These are phyloP conservation scores for Sinodicranocentrus sp. DNA, from an alignment of 2,888 invertebrate species.

Conservation along the genomic window DNA sequence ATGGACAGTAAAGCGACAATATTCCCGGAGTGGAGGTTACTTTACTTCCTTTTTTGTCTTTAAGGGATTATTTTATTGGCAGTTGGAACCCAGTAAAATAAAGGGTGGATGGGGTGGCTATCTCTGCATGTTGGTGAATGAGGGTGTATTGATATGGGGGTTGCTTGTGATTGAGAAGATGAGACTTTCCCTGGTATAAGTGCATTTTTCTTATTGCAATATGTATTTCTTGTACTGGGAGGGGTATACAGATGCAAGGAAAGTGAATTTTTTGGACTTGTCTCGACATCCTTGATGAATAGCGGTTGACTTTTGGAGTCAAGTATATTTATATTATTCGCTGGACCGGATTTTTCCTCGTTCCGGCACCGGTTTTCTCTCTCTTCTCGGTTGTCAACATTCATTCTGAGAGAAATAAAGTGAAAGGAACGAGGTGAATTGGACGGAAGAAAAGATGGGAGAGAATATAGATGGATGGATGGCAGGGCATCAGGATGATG, in stretches of 20 bases:
- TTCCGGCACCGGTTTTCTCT: background rate
- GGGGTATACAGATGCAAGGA: too few relatives aligned
- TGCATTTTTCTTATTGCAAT: too few relatives aligned
- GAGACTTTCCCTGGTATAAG: too few relatives aligned
- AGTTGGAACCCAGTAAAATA: background rate
- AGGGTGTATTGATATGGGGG: too few relatives aligned
- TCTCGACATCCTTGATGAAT: constrained; percentile 25
- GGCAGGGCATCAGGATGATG: constrained; percentile 5
- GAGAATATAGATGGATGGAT: constrained; percentile 28
- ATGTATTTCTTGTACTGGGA: too few relatives aligned
- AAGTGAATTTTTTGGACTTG: constrained; percentile 11
- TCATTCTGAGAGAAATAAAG: background rate
- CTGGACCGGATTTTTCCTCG: background rate
- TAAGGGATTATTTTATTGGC: background rate
- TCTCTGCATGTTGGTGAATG: constrained; percentile 7
- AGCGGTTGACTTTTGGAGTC: constrained; percentile 28
- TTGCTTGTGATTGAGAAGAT: too few relatives aligned
- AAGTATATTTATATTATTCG: constrained; percentile 4
- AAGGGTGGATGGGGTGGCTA: constrained; percentile 30
- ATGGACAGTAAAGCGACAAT: constrained; percentile 48
- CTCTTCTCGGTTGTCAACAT: constrained; percentile 19
- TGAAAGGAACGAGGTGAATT: constrained; percentile 33
- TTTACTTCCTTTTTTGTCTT: background rate
- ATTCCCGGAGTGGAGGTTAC: constrained; percentile 6
- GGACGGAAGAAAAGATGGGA: constrained; percentile 28